Evolutionary conservation across 2,797 vertebrate genomes (phyloP).

Genomic region (Anas acuta): DNA sequence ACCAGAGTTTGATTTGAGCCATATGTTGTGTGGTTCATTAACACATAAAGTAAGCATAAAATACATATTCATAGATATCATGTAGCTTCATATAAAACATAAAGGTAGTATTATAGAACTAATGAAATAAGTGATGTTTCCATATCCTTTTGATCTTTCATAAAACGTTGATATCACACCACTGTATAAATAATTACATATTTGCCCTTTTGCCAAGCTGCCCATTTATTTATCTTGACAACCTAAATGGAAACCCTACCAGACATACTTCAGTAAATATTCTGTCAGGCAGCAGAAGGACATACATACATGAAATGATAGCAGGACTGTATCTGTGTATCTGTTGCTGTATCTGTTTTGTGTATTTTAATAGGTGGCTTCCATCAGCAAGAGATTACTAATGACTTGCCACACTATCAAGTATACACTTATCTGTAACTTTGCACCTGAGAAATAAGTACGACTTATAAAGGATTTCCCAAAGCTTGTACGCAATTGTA

Average conservation of each 20-base stretch:
- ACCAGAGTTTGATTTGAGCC: conserved; percentile 29
- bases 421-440: background rate
- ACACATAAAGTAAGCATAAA: conserved; percentile 20
- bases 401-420: background rate
- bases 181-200: background rate
- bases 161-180: background rate
- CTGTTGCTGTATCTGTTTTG: background rate
- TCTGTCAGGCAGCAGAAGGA: conserved; percentile 7
- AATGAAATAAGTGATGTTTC: conserved; percentile 2
- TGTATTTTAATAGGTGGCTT: conserved; percentile 36
- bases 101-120: background rate
- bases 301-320: background rate
- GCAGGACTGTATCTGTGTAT: background rate
- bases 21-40: background rate
- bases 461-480: background rate
- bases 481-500: background rate
- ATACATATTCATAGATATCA: conserved; percentile 11
- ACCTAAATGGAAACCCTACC: conserved; percentile 8
- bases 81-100: background rate
- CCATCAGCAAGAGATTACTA: background rate
- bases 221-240: conserved; percentile 28
- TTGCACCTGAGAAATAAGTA: background rate
- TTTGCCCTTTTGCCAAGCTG: background rate
- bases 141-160: background rate
- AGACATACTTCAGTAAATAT: background rate